Conservation (phyloP, 1,140 invertebrate species). For the Caenorhabditis brenneri region DNA sequence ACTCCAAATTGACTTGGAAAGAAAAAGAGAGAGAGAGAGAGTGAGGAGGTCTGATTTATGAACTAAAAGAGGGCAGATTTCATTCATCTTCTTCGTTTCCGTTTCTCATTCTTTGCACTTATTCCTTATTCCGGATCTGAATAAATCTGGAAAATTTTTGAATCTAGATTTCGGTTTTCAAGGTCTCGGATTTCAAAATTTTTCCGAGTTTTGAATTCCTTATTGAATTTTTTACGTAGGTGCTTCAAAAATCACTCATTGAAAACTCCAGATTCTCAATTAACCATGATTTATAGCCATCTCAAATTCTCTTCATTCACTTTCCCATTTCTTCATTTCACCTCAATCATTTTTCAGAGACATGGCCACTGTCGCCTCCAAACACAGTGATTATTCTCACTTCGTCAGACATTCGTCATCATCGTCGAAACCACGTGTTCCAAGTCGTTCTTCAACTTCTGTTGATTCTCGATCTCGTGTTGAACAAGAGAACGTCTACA, state of each 20-base stretch:
- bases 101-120: neutral
- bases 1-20: neutral
- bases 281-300: neutral
- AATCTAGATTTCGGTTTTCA: too few species aligned
- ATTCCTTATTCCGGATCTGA: neutral
- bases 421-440: neutral
- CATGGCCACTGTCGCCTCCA: conserved; percentile 27
- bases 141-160: too few species aligned
- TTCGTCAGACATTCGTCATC: neutral
- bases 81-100: neutral
- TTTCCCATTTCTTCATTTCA: neutral
- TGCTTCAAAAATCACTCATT: too few species aligned
- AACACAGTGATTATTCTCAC: conserved; percentile 27
- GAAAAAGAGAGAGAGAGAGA: neutral
- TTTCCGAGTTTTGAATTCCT: too few species aligned
- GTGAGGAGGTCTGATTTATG: conserved; percentile 6
- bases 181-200: too few species aligned
- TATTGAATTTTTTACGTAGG: too few species aligned
- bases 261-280: too few species aligned
- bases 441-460: conserved; percentile 33
- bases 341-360: neutral
- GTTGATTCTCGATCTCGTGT: conserved; percentile 46
- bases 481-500: conserved; percentile 58
- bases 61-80: neutral
- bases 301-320: neutral